Conservation (phyloP, 1,140 invertebrate genomes). For the Zaprionus tsacasi region DNA sequence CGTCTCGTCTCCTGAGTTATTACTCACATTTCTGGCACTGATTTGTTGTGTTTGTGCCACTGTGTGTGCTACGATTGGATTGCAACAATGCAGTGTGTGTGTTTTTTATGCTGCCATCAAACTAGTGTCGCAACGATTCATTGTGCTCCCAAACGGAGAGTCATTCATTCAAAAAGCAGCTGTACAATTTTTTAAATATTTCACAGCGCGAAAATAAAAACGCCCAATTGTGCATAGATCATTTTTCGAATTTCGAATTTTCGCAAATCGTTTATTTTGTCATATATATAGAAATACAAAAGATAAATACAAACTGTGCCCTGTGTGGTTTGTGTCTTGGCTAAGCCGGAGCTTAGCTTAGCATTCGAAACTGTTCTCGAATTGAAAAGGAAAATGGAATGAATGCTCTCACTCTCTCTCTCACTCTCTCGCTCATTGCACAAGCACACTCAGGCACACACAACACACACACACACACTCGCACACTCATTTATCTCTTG, state of each 20-base stretch:
- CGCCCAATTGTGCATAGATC: neutral
- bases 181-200: neutral
- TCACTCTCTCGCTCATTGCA: neutral
- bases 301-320: neutral
- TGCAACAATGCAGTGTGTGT: slow-evolving; percentile 60
- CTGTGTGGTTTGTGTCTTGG: neutral
- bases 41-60: slow-evolving; percentile 58
- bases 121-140: slow-evolving; percentile 35
- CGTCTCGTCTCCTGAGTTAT: slow-evolving; percentile 65
- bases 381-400: slow-evolving; percentile 7
- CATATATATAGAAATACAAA: neutral
- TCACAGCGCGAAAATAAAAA: neutral
- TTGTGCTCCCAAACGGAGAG: neutral
- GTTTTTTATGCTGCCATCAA: slow-evolving; percentile 72
- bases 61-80: slow-evolving; percentile 19
- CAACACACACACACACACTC: neutral
- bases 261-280: neutral
- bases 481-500: slow-evolving; percentile 56
- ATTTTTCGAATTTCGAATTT: neutral
- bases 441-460: neutral
- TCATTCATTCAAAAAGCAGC: slow-evolving; percentile 10
- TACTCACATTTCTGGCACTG: slow-evolving; percentile 64
- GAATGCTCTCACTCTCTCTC: neutral
- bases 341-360: neutral
- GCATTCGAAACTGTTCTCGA: slow-evolving; percentile 1